phyloP scores from a whole-genome alignment of 2,113 vertebrate species.

The Nyctibius bracteatus region DNA sequence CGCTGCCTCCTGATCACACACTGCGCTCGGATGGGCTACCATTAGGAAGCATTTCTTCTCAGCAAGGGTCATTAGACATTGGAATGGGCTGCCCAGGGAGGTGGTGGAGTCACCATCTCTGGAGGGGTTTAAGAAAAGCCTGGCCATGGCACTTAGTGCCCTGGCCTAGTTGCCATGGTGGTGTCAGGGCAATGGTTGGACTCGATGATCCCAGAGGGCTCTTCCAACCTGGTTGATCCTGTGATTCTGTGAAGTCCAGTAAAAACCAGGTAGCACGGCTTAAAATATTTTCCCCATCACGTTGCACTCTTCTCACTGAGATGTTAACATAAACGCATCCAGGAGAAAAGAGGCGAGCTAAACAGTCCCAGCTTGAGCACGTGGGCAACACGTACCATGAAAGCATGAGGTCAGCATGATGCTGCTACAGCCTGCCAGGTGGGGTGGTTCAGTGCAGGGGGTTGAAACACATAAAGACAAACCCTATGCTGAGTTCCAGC shows the following conservation, averaged over 20 bases:
- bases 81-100: no score
- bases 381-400: not conserved
- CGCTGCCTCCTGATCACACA: not conserved
- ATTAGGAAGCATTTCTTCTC: no score
- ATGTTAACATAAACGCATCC: not conserved
- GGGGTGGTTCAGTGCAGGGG: not conserved
- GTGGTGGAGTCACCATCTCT: no score
- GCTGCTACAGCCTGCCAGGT: not conserved
- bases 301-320: not conserved
- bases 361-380: not conserved
- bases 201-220: no score
- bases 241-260: no score
- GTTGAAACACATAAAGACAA: not conserved
- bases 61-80: no score
- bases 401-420: not conserved
- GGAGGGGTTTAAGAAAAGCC: no score
- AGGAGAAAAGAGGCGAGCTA: not conserved
- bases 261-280: not conserved
- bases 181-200: no score
- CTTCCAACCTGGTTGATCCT: no score
- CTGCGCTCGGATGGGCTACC: not conserved
- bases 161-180: no score
- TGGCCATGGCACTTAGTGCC: no score
- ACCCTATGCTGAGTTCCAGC: not conserved
- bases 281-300: not conserved